Evolutionary conservation across 2,797 vertebrate genomes (phyloP), one percentile per base, ranked within the genome.

Genomic region (Monodelphis domestica): DNA sequence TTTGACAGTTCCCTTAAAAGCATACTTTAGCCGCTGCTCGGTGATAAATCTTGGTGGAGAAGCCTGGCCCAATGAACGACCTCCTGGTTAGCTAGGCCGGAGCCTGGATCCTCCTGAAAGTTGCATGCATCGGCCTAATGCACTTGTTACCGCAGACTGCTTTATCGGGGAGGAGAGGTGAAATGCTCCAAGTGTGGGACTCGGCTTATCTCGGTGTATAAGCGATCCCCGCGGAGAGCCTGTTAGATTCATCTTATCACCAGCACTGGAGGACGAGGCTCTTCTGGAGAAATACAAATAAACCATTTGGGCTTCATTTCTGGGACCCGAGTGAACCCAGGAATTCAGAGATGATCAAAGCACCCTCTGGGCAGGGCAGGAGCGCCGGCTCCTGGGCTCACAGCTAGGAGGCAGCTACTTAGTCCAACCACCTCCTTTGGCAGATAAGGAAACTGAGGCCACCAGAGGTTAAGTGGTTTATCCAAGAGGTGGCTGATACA

Each of bases 261-360:
- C 54, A 84, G 92, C 51, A 89, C 10, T 95, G 87, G 91, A 96
- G 91, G 53, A 78, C 94, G 95, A 97, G 45, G 95, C 88, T 28
- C 89, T 52, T 94, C 33, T 94, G 92, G 96, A 96, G 55, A 84
- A 28, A 87, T 91, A 52, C 24, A 91, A 87, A 93, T 91, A 95
- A 96, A 91, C 0, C 0, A 91, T 96, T 95, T 98, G 93, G 90
- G 93, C n/a, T 94, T 90, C 2, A 95, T 96, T 92, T 95, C 95
- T 89, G 94, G 93, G 63, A 97, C 87, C 38, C 89, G 89, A 89
- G 94, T 70, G 59, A 94, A 91, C 4, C n/a, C 54, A 93, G 94
- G 94, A 94, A 97, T 97, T 98, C 97, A 97, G 91, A 95, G 91
- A 96, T 97, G 97, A 93, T 96, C 96, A 95, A 96, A 84, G 70